These are phyloP conservation scores for Cyanoramphus novaezelandiae DNA, from an alignment of 2,113 vertebrate species.

Conservation along the genomic window DNA sequence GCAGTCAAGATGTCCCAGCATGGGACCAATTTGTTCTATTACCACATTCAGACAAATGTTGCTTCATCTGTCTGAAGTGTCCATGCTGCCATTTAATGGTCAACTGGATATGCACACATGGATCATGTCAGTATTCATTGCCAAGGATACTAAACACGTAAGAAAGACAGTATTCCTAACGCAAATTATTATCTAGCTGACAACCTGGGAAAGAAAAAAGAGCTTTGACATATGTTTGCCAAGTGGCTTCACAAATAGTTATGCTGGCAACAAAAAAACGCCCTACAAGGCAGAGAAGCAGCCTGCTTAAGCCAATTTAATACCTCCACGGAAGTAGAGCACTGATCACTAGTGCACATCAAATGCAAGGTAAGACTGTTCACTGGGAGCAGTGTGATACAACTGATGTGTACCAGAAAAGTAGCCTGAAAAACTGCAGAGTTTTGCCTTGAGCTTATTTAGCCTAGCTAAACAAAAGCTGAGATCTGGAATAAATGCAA, in stretches of 20 bases:
- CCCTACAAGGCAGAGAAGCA: background rate
- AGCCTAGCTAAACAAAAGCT: background rate
- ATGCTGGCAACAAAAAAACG: background rate
- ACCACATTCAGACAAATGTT: background rate
- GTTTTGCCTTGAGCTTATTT: background rate
- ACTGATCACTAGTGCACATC: background rate
- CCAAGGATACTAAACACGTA: background rate
- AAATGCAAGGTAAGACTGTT: background rate
- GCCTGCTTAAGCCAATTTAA: background rate
- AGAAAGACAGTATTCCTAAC: background rate
- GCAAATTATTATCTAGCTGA: background rate
- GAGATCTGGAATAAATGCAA: background rate
- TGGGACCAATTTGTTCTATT: background rate
- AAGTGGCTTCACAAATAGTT: background rate
- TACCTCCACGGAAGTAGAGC: background rate
- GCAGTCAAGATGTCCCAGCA: background rate
- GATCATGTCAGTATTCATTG: background rate
- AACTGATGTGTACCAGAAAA: background rate
- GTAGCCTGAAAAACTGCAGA: background rate
- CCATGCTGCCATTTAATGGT: conserved; percentile 5
- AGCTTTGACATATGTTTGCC: background rate
- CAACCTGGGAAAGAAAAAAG: background rate
- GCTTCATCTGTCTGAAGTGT: background rate
- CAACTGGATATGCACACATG: background rate
- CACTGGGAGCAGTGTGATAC: background rate